Conservation (phyloP, 2,797 vertebrate genomes). For the Chloroceryle amazona region DNA sequence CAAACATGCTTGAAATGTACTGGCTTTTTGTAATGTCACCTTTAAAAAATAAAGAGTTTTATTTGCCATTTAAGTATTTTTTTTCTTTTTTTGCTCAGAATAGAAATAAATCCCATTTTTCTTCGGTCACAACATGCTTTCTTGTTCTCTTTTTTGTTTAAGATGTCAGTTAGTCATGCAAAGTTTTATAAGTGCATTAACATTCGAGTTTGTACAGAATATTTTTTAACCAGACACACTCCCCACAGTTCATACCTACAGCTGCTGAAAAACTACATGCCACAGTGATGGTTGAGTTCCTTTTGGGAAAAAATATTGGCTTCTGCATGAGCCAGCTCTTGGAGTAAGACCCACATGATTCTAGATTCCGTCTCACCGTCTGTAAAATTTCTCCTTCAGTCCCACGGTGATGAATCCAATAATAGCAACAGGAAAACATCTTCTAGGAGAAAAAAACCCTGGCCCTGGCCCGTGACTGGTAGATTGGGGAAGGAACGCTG, state of each 20-base stretch:
- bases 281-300: slow-evolving; percentile 76
- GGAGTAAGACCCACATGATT: neutral
- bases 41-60: slow-evolving; percentile 90
- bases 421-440: slow-evolving; percentile 67
- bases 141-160: slow-evolving; percentile 78
- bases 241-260: slow-evolving; percentile 77
- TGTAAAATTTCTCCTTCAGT: slow-evolving; percentile 48
- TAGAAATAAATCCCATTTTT: slow-evolving; percentile 85
- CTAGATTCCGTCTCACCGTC: slow-evolving; percentile 24
- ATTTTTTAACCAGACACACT: slow-evolving; percentile 74
- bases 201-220: slow-evolving; percentile 83
- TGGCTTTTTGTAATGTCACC: slow-evolving; percentile 85
- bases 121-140: slow-evolving; percentile 87
- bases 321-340: slow-evolving; percentile 33
- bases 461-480: slow-evolving; percentile 72
- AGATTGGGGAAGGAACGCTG: slow-evolving; percentile 71
- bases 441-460: slow-evolving; percentile 71
- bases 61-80: slow-evolving; percentile 77
- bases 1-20: slow-evolving; percentile 74
- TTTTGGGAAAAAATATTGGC: slow-evolving; percentile 25
- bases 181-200: slow-evolving; percentile 83
- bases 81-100: slow-evolving; percentile 78
- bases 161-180: slow-evolving; percentile 92
- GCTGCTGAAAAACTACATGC: slow-evolving; percentile 78
- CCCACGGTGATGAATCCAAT: slow-evolving; percentile 59